Conservation (phyloP, 2,113 vertebrate species). For the Camelus bactrianus region DNA sequence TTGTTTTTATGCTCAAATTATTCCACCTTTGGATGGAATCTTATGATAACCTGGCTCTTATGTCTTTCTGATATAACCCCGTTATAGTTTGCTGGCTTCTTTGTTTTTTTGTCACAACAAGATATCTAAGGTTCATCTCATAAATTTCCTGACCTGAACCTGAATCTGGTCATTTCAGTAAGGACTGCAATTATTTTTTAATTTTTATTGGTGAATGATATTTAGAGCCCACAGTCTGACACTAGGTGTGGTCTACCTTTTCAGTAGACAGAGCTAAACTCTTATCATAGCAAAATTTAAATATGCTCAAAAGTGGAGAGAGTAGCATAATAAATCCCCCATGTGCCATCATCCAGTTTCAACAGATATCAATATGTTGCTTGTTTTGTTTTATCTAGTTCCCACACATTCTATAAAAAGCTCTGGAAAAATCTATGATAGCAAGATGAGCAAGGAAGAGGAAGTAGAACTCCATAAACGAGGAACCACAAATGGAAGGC, state of each 20-base stretch:
- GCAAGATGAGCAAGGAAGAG: background rate
- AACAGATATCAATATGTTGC: slow-evolving; percentile 6
- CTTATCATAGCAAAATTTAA: background rate
- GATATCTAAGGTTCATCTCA: background rate
- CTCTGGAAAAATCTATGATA: background rate
- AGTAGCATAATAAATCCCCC: background rate
- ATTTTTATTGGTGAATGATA: background rate
- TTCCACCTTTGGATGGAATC: background rate
- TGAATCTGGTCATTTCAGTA: background rate
- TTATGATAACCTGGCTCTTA: background rate
- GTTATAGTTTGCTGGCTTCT: background rate
- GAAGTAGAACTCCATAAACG: slow-evolving; percentile 21
- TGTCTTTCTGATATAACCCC: background rate
- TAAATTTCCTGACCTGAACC: background rate
- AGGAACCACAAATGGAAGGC: slow-evolving; percentile 1
- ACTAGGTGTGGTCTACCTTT: background rate
- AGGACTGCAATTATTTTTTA: background rate
- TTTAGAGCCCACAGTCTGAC: background rate
- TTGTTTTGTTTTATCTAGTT: slow-evolving; percentile 33
- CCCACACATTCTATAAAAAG: slow-evolving; percentile 32
- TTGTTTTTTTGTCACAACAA: background rate
- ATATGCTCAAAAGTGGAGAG: background rate
- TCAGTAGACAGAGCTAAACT: background rate
- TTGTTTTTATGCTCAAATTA: slow-evolving; percentile 1
- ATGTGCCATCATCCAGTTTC: background rate